phyloP scores from a whole-genome alignment of 2,888 invertebrate genomes.

The Hirtodrosophila trivittata region DNA sequence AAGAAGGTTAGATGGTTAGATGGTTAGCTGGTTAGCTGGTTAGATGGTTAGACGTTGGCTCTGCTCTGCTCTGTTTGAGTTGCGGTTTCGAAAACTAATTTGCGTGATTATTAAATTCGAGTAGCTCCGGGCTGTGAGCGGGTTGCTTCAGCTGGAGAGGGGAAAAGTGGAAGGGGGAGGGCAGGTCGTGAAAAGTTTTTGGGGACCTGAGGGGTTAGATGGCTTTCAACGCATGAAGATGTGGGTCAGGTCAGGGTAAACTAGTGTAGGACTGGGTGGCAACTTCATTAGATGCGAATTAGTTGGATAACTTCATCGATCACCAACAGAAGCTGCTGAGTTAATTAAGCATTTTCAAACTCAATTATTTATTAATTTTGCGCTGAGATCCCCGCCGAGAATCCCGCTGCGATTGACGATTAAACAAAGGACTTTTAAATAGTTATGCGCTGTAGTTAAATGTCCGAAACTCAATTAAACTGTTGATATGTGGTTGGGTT shows the following conservation, averaged over 20 bases:
- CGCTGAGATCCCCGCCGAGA: not conserved
- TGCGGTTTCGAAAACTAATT: slow-evolving; percentile 75
- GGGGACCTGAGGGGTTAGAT: slow-evolving; percentile 19
- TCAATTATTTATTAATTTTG: slow-evolving; percentile 17
- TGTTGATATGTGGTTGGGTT: too few relatives aligned
- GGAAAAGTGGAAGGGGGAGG: not conserved
- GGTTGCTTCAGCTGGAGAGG: too few relatives aligned
- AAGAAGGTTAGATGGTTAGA: slow-evolving; percentile 28
- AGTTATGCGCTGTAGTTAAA: too few relatives aligned
- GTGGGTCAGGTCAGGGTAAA: slow-evolving; percentile 31
- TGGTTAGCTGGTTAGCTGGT: slow-evolving; percentile 6
- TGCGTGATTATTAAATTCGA: slow-evolving; percentile 73
- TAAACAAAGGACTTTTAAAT: not conserved
- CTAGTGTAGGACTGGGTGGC: slow-evolving; percentile 11
- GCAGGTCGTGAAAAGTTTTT: slow-evolving; percentile 39
- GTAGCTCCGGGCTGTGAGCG: slow-evolving; percentile 21
- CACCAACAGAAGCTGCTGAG: slow-evolving; percentile 29
- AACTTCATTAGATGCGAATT: slow-evolving; percentile 67
- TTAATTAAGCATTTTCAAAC: slow-evolving; percentile 34
- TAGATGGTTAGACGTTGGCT: slow-evolving; percentile 24
- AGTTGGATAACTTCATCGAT: slow-evolving; percentile 59
- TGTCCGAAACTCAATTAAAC: too few relatives aligned
- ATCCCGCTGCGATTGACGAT: not conserved
- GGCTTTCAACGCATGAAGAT: slow-evolving; percentile 47
- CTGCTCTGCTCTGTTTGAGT: slow-evolving; percentile 44